Evolutionary conservation across 2,797 vertebrate genomes (phyloP), one percentile per base, ranked within the genome.

Genomic region (Alectoris magna): DNA sequence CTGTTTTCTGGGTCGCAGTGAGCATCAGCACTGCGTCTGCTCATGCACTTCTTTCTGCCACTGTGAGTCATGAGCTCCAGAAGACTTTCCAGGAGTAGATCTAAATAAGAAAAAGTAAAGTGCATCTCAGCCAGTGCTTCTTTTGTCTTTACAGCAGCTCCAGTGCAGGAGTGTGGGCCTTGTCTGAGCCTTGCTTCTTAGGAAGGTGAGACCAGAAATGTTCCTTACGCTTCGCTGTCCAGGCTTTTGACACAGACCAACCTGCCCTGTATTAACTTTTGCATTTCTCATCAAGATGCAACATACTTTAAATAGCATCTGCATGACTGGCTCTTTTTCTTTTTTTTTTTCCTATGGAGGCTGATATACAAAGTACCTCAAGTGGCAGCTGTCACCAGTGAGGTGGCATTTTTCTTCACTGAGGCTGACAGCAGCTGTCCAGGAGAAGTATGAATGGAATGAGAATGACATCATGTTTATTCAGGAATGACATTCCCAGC

Each of bases 401-500:
- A 98, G 98, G 98, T 99, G 98, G 98, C 98, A 98, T 98, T 98
- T 99, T 98, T 98, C 98, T 98, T 98, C 98, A 98, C 97, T 98
- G 98, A 98, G 96, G 98, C 98, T 99, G 99, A 99, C 98, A 99
- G 98, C 98, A 98, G 98, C 98, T 99, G 99, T 99, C 99, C 98
- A 97, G 97, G 97, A 97, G 97, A 98, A 98, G 98, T 97, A 98
- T 98, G 98, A 98, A 98, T 98, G 98, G 98, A 98, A 98, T 98
- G 97, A 98, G 98, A 99, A 98, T 99, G 98, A 99, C 98, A 99
- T 98, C 98, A 98, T 99, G 99, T 99, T 99, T 99, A 99, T 99
- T 99, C 98, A 96, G 97, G 97, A 98, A 98, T 99, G 98, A 99
- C 98, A 98, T 98, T 98, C 97, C 95, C 96, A 98, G 98, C 98